A percentile compares a stretch with the other conserved stretches of the same genome.
Conservation (phyloP, 53 echinoderm and acorn worm genomes). For the Glandiceps talaboti region DNA sequence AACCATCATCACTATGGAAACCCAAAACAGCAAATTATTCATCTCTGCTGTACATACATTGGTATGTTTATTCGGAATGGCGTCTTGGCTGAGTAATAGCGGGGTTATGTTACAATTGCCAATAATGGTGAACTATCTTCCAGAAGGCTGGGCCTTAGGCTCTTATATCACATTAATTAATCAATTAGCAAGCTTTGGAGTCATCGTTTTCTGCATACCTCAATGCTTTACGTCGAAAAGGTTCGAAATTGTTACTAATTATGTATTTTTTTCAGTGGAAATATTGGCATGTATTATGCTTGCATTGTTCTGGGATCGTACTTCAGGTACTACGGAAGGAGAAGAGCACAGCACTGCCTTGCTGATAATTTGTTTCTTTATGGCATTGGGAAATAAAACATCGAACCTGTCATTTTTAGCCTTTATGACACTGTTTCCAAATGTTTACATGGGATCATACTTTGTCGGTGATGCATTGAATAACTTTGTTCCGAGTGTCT, state of each 20-base stretch:
- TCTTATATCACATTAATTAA: conserved; percentile 77
- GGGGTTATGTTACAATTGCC: conserved; percentile 90
- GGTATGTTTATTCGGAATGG: conserved; percentile 72
- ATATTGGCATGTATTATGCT: conserved; percentile 45
- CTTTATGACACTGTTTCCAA: conserved; percentile 72
- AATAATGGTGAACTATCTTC: conserved; percentile 55
- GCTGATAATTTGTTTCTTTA: conserved; percentile 44
- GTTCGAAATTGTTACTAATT: conserved; percentile 55
- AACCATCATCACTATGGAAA: too few relatives aligned
- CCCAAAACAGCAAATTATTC: too few relatives aligned
- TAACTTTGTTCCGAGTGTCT: conserved; percentile 63
- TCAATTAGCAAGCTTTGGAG: conserved; percentile 78
- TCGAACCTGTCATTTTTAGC: conserved; percentile 86
- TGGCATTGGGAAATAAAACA: conserved; percentile 71
- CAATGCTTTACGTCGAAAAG: conserved; percentile 37
- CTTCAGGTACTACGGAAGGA: conserved; percentile 32
- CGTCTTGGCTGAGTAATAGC: conserved; percentile 84
- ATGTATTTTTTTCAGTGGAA: conserved; percentile 31
- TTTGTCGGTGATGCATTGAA: conserved; percentile 88
- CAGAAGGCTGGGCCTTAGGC: conserved; percentile 64
- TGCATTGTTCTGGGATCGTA: conserved; percentile 77
- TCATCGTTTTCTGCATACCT: conserved; percentile 46
- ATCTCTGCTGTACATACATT: conserved; percentile 40
- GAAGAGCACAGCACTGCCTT: conserved; percentile 69
- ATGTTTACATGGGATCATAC: conserved; percentile 63